Evolutionary conservation across 92 coral and sea anemone species (phyloP).

Genomic region (Porites rus): DNA sequence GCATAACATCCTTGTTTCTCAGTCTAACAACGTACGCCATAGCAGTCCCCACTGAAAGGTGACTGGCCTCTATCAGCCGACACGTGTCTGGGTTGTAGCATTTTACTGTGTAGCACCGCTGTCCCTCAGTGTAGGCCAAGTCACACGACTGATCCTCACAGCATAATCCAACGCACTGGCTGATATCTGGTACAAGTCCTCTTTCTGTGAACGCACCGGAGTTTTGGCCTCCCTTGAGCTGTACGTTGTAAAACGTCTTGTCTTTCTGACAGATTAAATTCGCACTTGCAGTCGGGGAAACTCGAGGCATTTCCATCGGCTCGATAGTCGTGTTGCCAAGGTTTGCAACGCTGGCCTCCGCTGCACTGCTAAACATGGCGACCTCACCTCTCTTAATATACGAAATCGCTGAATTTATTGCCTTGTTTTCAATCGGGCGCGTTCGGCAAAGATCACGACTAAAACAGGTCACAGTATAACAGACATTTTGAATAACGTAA

Average conservation of each 20-base stretch:
- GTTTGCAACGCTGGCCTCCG: constrained; percentile 74
- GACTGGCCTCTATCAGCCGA: constrained; percentile 73
- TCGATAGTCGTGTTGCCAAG: constrained; percentile 14
- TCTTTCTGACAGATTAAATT: constrained; percentile 68
- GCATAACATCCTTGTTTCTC: constrained; percentile 41
- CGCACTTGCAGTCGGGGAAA: not conserved
- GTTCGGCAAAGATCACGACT: constrained; percentile 88
- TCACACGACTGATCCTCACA: constrained; percentile 89
- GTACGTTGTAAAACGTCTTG: constrained; percentile 74
- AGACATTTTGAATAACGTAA: constrained; percentile 77
- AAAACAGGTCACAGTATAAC: constrained; percentile 88
- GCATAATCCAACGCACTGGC: constrained; percentile 79
- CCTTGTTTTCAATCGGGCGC: constrained; percentile 74
- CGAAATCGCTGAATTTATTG: constrained; percentile 74
- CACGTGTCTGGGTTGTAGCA: constrained; percentile 82
- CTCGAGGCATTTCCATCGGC: not conserved
- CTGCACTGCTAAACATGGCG: constrained; percentile 74
- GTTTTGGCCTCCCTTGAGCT: constrained; percentile 85
- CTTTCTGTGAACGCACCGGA: constrained; percentile 85
- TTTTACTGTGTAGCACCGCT: constrained; percentile 83
- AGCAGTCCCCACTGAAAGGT: constrained; percentile 80
- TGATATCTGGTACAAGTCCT: constrained; percentile 80
- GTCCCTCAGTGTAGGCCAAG: constrained; percentile 84
- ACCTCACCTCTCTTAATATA: constrained; percentile 81
- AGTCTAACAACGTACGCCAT: constrained; percentile 76